Percentiles rank a stretch among this genome's conserved stretches.
phyloP scores from a whole-genome alignment of 1,140 invertebrate species.

The Macrostomum lignano region DNA sequence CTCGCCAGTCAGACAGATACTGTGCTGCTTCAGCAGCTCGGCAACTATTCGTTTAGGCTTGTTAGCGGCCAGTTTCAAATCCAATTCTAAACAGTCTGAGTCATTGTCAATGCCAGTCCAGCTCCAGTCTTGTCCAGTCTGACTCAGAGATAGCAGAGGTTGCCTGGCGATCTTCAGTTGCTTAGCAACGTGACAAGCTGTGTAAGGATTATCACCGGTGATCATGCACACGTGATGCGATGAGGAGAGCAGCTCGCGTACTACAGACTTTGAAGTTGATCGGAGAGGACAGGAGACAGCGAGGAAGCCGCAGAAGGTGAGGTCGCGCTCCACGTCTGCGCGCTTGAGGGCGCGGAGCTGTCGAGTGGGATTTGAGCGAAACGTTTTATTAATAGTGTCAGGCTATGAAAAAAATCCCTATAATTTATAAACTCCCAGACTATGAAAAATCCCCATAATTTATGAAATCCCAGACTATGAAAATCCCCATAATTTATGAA shows the following conservation, averaged over 20 bases:
- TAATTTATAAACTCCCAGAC: too few species aligned
- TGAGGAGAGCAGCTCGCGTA: slow-evolving; percentile 62
- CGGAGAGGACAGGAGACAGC: slow-evolving; percentile 93
- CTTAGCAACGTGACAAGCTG: slow-evolving; percentile 85
- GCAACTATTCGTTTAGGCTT: slow-evolving; percentile 32
- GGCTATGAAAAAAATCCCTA: not conserved
- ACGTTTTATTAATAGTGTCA: not conserved
- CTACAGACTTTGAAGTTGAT: slow-evolving; percentile 61
- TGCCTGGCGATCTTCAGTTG: slow-evolving; percentile 56
- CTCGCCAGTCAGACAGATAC: slow-evolving; percentile 72
- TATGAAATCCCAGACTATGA: too few species aligned
- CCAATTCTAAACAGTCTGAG: slow-evolving; percentile 40
- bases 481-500: too few species aligned
- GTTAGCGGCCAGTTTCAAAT: slow-evolving; percentile 26
- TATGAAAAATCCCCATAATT: too few species aligned
- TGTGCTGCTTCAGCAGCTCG: too few species aligned
- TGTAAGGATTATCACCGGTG: slow-evolving; percentile 91
- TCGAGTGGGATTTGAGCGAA: not conserved
- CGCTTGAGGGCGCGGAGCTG: slow-evolving; percentile 32
- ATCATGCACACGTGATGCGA: slow-evolving; percentile 83
- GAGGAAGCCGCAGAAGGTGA: slow-evolving; percentile 84
- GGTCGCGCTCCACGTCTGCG: slow-evolving; percentile 53
- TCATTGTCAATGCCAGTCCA: slow-evolving; percentile 46
- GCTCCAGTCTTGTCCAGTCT: too few species aligned
- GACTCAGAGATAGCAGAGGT: too few species aligned